phyloP scores from a whole-genome alignment of 2,888 invertebrate genomes.

The Phortica magna region DNA sequence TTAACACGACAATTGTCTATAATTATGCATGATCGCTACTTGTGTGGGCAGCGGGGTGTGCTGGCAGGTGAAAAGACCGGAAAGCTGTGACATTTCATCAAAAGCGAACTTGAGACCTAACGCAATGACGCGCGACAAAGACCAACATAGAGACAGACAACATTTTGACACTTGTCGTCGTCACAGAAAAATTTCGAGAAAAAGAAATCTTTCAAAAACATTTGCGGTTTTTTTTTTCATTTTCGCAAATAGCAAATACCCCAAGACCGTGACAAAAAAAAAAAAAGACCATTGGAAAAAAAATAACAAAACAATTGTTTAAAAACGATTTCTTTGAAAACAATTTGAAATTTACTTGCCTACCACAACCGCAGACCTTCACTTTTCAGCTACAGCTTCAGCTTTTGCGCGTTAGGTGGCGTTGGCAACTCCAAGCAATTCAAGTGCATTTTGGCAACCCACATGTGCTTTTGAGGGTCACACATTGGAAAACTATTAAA shows the following conservation, averaged over 20 bases:
- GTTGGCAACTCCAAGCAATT: slow-evolving; percentile 1
- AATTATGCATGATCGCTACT: not conserved
- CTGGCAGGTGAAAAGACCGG: not conserved
- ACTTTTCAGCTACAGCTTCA: not conserved
- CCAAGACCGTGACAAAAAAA: not conserved
- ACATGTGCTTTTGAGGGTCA: slow-evolving; percentile 19
- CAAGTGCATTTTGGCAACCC: slow-evolving; percentile 27
- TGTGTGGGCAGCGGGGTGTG: not conserved
- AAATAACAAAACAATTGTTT: not conserved
- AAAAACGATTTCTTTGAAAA: not conserved
- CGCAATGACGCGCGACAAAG: not conserved
- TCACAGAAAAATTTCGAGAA: not conserved
- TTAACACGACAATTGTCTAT: slow-evolving; percentile 17
- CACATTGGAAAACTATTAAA: not conserved
- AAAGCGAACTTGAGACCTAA: slow-evolving; percentile 9
- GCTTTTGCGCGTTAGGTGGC: not conserved
- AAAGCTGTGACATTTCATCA: not conserved
- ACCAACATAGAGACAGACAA: not conserved
- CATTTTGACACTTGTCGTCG: not conserved
- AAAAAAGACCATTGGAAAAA: not conserved
- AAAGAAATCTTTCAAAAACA: not conserved
- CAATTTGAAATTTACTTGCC: not conserved
- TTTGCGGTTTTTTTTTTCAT: not conserved
- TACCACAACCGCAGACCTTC: slow-evolving; percentile 16
- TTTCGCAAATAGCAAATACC: not conserved